These are phyloP conservation scores for Wasmannia auropunctata DNA, from an alignment of 1,140 invertebrate species.

Conservation along the genomic window DNA sequence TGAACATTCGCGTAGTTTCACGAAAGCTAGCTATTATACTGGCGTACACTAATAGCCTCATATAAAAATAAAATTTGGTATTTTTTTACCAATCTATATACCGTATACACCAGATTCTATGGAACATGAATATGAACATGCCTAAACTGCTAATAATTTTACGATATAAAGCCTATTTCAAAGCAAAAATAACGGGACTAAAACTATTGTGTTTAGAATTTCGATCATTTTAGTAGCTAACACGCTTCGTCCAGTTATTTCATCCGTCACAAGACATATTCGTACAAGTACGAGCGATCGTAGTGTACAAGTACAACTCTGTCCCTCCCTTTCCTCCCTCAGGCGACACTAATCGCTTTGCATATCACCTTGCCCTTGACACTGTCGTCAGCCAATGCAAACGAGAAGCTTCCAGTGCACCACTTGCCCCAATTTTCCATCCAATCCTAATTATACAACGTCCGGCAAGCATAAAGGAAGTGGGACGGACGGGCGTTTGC, in stretches of 20 bases:
- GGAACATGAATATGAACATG: background rate
- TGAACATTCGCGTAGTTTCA: conserved; percentile 40
- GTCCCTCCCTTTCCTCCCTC: background rate
- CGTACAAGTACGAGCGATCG: background rate
- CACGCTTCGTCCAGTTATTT: too few relatives aligned
- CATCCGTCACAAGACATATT: background rate
- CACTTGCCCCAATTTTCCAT: conserved; percentile 45
- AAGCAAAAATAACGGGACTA: background rate
- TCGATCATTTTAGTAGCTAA: too few relatives aligned
- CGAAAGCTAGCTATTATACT: background rate
- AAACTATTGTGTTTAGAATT: background rate
- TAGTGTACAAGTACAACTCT: background rate
- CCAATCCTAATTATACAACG: conserved; percentile 52
- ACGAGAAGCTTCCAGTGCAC: background rate
- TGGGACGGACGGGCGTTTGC: conserved; percentile 14
- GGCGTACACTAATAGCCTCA: background rate
- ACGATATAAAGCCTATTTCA: background rate
- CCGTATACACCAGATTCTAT: background rate
- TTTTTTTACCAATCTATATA: background rate
- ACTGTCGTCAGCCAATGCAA: background rate
- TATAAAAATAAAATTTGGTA: conserved; percentile 14
- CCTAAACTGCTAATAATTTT: background rate
- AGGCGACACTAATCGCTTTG: conserved; percentile 23
- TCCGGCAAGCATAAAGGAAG: conserved; percentile 40
- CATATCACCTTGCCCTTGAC: conserved; percentile 46